These are phyloP conservation scores for Sorex araneus DNA, from an alignment of 2,113 vertebrate species.

Conservation along the genomic window DNA sequence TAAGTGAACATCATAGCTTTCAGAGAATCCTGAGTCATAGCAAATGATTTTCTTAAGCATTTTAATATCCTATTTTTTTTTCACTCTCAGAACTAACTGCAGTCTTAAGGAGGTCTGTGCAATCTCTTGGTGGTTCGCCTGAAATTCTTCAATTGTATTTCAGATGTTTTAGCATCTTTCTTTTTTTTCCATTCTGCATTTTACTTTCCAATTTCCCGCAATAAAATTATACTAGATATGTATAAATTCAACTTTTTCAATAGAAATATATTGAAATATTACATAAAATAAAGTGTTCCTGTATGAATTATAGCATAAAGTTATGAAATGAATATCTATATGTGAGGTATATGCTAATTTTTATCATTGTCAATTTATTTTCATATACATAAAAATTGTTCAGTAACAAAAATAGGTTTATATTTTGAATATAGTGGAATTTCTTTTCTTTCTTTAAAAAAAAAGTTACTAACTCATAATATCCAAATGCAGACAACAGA, in stretches of 20 bases:
- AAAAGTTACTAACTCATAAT: not conserved
- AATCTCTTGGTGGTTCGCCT: not conserved
- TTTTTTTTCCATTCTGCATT: not conserved
- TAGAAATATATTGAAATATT: not conserved
- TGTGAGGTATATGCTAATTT: not conserved
- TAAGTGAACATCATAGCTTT: not conserved
- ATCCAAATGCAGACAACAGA: not conserved
- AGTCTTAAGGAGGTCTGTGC: accelerated
- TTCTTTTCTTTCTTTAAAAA: not conserved
- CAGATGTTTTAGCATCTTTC: not conserved
- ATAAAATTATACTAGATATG: not conserved
- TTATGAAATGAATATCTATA: too few species aligned
- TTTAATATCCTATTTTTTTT: not conserved
- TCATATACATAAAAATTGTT: not conserved
- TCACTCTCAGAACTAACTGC: not conserved
- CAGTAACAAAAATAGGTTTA: not conserved
- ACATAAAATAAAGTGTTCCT: conserved; percentile 18
- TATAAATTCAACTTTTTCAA: not conserved
- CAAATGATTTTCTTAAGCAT: not conserved
- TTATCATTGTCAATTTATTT: not conserved
- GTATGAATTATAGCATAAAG: too few species aligned
- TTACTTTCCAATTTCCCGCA: not conserved
- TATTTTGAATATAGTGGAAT: not conserved
- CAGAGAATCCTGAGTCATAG: not conserved
- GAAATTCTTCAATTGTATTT: not conserved